A percentile compares a stretch with the other conserved stretches of the same genome.
Conservation (phyloP, 2,888 invertebrate species). For the Stegophylla sp. region DNA sequence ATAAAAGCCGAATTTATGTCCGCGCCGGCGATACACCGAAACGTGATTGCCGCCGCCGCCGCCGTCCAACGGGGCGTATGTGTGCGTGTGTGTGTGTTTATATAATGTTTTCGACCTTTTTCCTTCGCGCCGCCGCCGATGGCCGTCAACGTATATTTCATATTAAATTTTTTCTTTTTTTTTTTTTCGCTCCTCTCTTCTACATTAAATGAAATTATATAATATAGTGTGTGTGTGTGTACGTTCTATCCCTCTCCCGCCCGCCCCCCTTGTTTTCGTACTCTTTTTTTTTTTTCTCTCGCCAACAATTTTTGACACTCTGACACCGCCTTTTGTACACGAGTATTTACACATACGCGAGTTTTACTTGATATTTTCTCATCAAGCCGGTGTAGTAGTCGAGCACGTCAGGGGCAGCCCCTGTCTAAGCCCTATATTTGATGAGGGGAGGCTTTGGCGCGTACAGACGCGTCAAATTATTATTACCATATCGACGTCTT, state of each 20-base stretch:
- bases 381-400: neutral
- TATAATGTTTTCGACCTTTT: constrained; percentile 40
- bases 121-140: neutral
- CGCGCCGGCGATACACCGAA: constrained; percentile 28
- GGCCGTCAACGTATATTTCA: constrained; percentile 20
- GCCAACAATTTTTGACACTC: constrained; percentile 19
- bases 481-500: no score
- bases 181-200: neutral
- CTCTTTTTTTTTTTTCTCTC: neutral
- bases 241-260: constrained; percentile 8
- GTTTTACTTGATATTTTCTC: neutral
- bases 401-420: no score
- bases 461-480: no score
- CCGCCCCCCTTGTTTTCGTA: neutral
- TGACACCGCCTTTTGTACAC: neutral
- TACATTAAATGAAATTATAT: constrained; percentile 9
- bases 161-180: constrained; percentile 32
- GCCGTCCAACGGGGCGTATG: neutral
- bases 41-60: constrained; percentile 31
- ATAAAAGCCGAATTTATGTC: constrained; percentile 55
- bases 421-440: no score
- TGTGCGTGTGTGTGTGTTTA: neutral
- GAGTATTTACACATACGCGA: neutral
- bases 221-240: neutral
- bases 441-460: no score